Percentiles rank a stretch among this genome's conserved stretches.
Evolutionary conservation across 2,113 vertebrate species (phyloP).

Genomic region (Acrocephalus kingi): DNA sequence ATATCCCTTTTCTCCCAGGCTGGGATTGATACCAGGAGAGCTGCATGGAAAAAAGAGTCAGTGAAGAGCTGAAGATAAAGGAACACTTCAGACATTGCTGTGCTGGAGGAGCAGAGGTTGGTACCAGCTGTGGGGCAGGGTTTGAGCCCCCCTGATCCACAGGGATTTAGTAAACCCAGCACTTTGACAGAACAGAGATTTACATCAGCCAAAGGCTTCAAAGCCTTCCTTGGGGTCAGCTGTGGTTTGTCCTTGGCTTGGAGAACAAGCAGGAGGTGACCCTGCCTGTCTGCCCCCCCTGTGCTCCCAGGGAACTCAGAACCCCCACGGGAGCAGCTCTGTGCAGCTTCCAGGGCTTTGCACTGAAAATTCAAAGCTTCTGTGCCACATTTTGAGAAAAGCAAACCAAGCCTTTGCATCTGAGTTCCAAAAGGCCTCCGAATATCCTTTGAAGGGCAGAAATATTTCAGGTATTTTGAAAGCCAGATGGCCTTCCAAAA

Average conservation of each 20-base stretch:
- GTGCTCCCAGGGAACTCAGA: not conserved
- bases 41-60: not conserved
- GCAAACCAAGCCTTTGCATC: not conserved
- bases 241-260: not conserved
- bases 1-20: not conserved
- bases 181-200: not conserved
- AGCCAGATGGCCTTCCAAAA: not conserved
- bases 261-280: accelerated
- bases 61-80: not conserved
- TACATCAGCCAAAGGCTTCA: not conserved
- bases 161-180: not conserved
- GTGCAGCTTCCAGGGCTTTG: not conserved
- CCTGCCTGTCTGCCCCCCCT: not conserved
- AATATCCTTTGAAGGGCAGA: not conserved
- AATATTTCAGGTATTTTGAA: not conserved
- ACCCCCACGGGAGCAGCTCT: not conserved
- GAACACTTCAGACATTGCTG: not conserved
- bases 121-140: not conserved
- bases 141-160: not conserved
- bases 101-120: not conserved
- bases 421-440: not conserved
- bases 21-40: not conserved
- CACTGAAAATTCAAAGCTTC: too few species aligned
- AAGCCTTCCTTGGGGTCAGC: not conserved
- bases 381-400: not conserved